Percentiles rank a stretch among this genome's conserved stretches.
Conservation (phyloP, 2,888 invertebrate species). For the Orthosia cruda region DNA sequence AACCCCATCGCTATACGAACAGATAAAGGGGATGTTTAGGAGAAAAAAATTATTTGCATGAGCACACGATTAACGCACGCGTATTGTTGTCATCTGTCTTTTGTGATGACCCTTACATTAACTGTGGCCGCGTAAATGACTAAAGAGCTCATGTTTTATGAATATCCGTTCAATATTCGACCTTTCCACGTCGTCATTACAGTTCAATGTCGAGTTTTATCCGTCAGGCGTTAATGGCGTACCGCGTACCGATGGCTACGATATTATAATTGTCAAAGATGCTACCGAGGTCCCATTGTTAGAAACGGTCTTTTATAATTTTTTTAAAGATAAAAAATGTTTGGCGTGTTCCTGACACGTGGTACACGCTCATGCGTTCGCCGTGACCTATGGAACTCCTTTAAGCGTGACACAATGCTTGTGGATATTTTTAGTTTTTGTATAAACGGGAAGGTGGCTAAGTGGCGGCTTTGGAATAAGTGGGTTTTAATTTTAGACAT, state of each 20-base stretch:
- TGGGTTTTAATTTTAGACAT: constrained; percentile 91
- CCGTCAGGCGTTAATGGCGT: constrained; percentile 77
- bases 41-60: constrained; percentile 91
- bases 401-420: constrained; percentile 90
- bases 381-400: constrained; percentile 91
- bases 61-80: constrained; percentile 91
- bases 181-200: constrained; percentile 77
- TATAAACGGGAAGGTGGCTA: constrained; percentile 90
- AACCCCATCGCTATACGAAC: constrained; percentile 88
- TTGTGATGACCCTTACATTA: constrained; percentile 92
- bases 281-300: constrained; percentile 91
- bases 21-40: constrained; percentile 90
- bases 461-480: constrained; percentile 91
- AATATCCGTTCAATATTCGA: constrained; percentile 75
- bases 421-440: constrained; percentile 91
- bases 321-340: constrained; percentile 91
- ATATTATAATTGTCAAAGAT: constrained; percentile 92
- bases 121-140: constrained; percentile 78
- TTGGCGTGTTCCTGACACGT: constrained; percentile 91
- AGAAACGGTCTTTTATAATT: constrained; percentile 89
- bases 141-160: constrained; percentile 76
- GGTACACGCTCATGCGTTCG: constrained; percentile 86
- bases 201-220: constrained; percentile 78
- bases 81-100: constrained; percentile 91
- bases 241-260: constrained; percentile 74